Conservation (phyloP, 2,113 vertebrate species). For the Brienomyrus longianalis region DNA sequence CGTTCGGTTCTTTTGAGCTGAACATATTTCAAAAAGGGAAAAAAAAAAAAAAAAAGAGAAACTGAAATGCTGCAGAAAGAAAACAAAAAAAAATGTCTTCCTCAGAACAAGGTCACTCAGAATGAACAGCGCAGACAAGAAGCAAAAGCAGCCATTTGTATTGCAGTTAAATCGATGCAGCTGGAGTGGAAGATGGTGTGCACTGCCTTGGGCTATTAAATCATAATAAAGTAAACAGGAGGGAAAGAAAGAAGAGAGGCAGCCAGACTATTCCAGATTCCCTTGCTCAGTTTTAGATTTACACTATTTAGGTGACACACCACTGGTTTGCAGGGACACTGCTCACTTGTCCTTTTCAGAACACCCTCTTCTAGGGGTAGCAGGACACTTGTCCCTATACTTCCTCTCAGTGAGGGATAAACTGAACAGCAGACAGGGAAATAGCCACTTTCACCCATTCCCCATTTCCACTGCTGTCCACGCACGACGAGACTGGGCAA, state of each 20-base stretch:
- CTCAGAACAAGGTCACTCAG: not conserved
- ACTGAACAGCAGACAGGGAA: not conserved
- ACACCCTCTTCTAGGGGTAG: not conserved
- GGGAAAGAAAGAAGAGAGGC: not conserved
- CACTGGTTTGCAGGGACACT: not conserved
- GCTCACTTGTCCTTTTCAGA: not conserved
- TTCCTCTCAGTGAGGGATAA: not conserved
- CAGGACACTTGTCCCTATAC: not conserved
- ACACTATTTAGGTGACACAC: not conserved
- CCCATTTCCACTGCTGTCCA: not conserved
- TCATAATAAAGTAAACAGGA: not conserved
- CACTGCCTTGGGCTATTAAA: not conserved
- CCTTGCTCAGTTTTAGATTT: not conserved
- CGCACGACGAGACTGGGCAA: not conserved
- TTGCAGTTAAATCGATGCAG: not conserved
- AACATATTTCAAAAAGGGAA: not conserved
- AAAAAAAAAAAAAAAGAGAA: not conserved
- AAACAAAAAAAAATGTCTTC: not conserved
- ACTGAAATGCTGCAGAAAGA: not conserved
- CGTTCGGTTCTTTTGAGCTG: not conserved
- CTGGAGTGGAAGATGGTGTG: not conserved
- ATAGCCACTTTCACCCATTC: not conserved
- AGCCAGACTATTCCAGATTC: not conserved
- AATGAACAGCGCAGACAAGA: not conserved
- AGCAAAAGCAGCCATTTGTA: not conserved